Evolutionary conservation across 2,113 vertebrate genomes (phyloP).

Genomic region (Microcebus griseorufus): DNA sequence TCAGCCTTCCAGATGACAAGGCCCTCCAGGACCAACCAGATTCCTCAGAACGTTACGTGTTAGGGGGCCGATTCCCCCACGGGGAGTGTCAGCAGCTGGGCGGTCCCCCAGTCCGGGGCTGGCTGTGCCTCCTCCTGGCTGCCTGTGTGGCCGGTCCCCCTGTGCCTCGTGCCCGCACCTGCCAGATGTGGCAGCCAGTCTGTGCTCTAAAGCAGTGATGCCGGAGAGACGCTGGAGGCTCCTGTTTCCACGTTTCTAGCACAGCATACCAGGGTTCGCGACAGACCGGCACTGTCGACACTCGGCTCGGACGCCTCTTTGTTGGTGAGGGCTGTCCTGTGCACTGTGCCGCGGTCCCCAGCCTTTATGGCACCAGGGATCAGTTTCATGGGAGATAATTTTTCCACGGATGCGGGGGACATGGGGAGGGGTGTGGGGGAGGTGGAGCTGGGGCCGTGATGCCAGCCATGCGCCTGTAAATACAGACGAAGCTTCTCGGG

Average conservation of each 20-base stretch:
- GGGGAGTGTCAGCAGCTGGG: not conserved
- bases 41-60: no score
- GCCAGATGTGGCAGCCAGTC: rapidly evolving
- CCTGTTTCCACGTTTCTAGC: not conserved
- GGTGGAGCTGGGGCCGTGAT: no score
- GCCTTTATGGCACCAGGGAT: no score
- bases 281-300: rapidly evolving
- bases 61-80: rapidly evolving
- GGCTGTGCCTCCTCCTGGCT: rapidly evolving
- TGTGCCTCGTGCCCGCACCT: not conserved
- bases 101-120: rapidly evolving
- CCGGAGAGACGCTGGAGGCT: not conserved
- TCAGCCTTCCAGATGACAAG: not conserved
- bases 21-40: not conserved
- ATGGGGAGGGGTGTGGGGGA: no score
- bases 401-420: no score
- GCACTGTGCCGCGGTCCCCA: rapidly evolving
- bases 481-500: no score
- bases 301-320: no score
- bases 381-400: no score
- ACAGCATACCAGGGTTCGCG: not conserved
- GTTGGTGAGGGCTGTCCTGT: rapidly evolving
- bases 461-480: no score
- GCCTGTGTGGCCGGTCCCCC: rapidly evolving
- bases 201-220: not conserved